Percentiles rank a stretch among this genome's conserved stretches.
phyloP scores from a whole-genome alignment of 1,140 invertebrate genomes.

The Leguminivora glycinivorella region DNA sequence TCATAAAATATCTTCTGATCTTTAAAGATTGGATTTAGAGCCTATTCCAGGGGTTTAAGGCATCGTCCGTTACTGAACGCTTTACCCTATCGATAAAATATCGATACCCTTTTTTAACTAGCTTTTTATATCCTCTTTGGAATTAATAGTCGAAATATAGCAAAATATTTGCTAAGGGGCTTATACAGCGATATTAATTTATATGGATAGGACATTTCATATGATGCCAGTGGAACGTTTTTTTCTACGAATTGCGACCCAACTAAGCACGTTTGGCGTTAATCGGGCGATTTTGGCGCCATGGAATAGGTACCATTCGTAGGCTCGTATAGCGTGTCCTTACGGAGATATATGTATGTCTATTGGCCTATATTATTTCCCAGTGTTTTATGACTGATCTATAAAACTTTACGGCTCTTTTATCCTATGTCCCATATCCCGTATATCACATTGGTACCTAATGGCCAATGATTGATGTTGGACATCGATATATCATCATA shows the following conservation, averaged over 20 bases:
- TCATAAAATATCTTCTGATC: no score
- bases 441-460: neutral
- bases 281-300: no score
- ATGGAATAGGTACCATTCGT: no score
- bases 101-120: constrained; percentile 24
- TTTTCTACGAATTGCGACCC: no score
- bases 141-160: constrained; percentile 4
- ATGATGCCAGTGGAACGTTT: no score
- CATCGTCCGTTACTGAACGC: neutral
- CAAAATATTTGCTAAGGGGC: constrained; percentile 6
- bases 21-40: no score
- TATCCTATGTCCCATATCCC: neutral
- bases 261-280: no score
- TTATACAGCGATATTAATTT: no score
- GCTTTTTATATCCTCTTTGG: constrained; percentile 10
- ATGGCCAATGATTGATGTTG: constrained; percentile 11
- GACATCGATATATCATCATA: neutral
- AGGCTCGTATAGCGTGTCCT: no score
- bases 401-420: constrained; percentile 2
- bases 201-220: no score
- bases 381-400: constrained; percentile 9
- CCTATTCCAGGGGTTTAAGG: neutral
- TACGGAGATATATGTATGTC: no score
- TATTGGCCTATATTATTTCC: constrained; percentile 13
- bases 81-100: constrained; percentile 18